phyloP scores from a whole-genome alignment of 2,113 vertebrate species.

The Camelus bactrianus region DNA sequence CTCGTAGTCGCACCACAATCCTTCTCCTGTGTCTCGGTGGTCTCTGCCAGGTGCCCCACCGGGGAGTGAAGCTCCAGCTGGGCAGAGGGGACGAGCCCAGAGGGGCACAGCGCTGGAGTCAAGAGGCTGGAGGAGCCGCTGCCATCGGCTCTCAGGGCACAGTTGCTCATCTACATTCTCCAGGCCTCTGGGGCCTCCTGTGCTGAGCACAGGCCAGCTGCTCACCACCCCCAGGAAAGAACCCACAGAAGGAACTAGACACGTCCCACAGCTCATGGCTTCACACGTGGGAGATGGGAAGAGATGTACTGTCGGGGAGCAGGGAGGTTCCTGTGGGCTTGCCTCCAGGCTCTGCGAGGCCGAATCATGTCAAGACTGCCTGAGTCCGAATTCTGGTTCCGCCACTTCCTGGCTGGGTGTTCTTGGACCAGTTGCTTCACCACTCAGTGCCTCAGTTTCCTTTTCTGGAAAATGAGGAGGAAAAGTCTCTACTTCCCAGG shows the following conservation, averaged over 20 bases:
- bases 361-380: neutral
- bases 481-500: neutral
- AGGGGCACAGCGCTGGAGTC: neutral
- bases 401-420: neutral
- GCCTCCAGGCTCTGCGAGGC: neutral
- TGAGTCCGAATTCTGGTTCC: neutral
- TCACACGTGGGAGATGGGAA: neutral
- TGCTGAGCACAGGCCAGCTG: neutral
- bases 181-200: neutral
- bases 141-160: neutral
- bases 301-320: neutral
- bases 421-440: neutral
- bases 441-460: neutral
- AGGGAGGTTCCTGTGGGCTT: neutral
- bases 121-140: neutral
- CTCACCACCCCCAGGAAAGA: neutral
- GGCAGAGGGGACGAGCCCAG: neutral
- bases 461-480: neutral
- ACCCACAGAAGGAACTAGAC: neutral
- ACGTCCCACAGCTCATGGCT: neutral
- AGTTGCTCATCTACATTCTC: neutral
- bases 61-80: neutral
- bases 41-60: neutral
- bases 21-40: neutral
- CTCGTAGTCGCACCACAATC: rapidly evolving